Evolutionary conservation across 2,113 vertebrate genomes (phyloP), one percentile per base, ranked within the genome.

Genomic region (Apodemus sylvaticus): DNA sequence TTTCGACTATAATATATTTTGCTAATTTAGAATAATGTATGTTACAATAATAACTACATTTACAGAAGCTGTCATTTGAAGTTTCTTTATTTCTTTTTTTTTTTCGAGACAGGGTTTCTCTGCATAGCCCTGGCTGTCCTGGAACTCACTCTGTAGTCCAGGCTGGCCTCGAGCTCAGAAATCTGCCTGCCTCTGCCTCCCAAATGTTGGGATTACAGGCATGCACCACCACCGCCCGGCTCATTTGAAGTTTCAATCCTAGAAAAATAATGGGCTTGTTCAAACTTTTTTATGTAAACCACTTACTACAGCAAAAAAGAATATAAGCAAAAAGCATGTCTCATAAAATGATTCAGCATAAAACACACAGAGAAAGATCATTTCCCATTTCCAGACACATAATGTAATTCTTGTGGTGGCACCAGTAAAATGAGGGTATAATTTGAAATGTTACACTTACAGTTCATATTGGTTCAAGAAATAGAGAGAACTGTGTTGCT

Each of bases 231-330:
- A n/a, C n/a, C n/a, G n/a, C n/a, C n/a, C n/a, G n/a, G n/a, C n/a
- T 42, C 53, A 71, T 85, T 82, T 78, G 76, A 82, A 68, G 42
- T 88, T 93, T 66, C 60, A 94, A 58, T 82, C 19, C 45, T 86
- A 78, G 7, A 85, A 0, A 11, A 4, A 78, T n/a, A 68, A 89
- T 36, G 1, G 34, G 19, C 29, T 91, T 89, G 24, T 17, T 92
- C 31, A 77, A 64, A 51, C 9, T 7, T 39, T 42, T 81, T 31
- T n/a, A 86, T 13, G 76, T 51, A 96, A 91, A 87, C 73, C 6
- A 74, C 45, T 73, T 89, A 89, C 22, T 39, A 19, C 62, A 94
- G 70, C 29, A 93, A 82, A 48, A 36, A 66, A 88, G 31, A 87
- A 93, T 36, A 68, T 9, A 42, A 89, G 68, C 14, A 91, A 93